Conservation (phyloP, 2,888 invertebrate species). For the Pheosia tremula region DNA sequence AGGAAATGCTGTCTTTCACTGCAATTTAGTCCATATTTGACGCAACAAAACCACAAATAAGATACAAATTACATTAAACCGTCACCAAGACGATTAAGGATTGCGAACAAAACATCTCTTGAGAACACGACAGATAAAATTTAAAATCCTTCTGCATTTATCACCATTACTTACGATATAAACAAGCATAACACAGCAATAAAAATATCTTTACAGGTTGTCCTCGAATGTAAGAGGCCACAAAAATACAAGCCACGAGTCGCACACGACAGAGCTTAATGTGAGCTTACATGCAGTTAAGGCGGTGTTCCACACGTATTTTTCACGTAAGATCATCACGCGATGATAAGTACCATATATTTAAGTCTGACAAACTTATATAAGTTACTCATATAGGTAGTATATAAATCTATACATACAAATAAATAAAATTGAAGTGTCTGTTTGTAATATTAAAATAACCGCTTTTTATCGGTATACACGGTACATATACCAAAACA, state of each 20-base stretch:
- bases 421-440: too few relatives aligned
- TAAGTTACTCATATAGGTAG: too few relatives aligned
- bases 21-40: not conserved
- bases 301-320: not conserved
- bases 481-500: too few relatives aligned
- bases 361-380: too few relatives aligned
- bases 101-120: not conserved
- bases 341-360: too few relatives aligned
- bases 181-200: slow-evolving; percentile 1
- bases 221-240: slow-evolving; percentile 5
- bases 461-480: too few relatives aligned
- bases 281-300: slow-evolving; percentile 34
- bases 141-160: not conserved
- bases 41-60: not conserved
- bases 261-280: slow-evolving; percentile 31
- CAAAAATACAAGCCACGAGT: not conserved
- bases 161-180: slow-evolving; percentile 1
- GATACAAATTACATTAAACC: not conserved
- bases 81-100: not conserved
- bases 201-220: slow-evolving; percentile 2
- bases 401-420: too few relatives aligned
- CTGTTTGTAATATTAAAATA: too few relatives aligned
- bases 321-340: too few relatives aligned
- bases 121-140: not conserved
- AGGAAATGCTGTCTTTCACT: slow-evolving; percentile 17